These are phyloP conservation scores for Athripsodes cinereus DNA, from an alignment of 2,888 invertebrate species.

Conservation along the genomic window DNA sequence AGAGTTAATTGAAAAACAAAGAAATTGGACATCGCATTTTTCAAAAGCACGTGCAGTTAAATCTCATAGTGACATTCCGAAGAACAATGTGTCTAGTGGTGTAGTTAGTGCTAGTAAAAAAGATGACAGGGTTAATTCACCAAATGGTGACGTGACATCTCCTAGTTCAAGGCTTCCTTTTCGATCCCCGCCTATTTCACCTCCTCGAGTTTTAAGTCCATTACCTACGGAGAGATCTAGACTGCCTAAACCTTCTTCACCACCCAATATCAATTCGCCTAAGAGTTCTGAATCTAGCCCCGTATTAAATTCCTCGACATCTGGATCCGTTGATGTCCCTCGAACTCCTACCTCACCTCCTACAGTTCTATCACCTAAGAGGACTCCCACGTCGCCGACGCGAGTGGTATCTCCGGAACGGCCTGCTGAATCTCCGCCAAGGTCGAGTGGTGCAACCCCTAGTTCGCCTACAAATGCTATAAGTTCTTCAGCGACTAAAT, in stretches of 20 bases:
- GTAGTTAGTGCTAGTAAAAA: slow-evolving; percentile 29
- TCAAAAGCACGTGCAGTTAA: slow-evolving; percentile 66
- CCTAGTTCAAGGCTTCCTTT: slow-evolving; percentile 34
- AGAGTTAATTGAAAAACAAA: slow-evolving; percentile 83
- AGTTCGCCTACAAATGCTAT: not conserved
- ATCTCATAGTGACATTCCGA: slow-evolving; percentile 57
- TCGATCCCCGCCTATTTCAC: slow-evolving; percentile 29
- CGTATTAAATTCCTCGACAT: not conserved
- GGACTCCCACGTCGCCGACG: not conserved
- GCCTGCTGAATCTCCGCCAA: not conserved
- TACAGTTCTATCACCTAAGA: not conserved
- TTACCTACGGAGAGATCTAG: slow-evolving; percentile 7
- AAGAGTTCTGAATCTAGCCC: slow-evolving; percentile 1
- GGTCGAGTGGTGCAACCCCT: not conserved
- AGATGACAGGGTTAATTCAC: slow-evolving; percentile 30
- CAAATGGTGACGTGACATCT: slow-evolving; percentile 33
- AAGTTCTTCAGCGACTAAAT: not conserved
- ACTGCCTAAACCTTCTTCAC: slow-evolving; percentile 2
- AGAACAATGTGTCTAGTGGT: slow-evolving; percentile 45
- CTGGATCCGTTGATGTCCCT: not conserved
- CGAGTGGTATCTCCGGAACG: not conserved
- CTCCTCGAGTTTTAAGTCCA: slow-evolving; percentile 29
- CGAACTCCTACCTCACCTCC: not conserved
- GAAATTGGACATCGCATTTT: slow-evolving; percentile 90
- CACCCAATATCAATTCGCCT: slow-evolving; percentile 3